Base-by-base conservation (phyloP, 53 echinoderm and acorn worm species). In the Crossaster papposus region DNA sequence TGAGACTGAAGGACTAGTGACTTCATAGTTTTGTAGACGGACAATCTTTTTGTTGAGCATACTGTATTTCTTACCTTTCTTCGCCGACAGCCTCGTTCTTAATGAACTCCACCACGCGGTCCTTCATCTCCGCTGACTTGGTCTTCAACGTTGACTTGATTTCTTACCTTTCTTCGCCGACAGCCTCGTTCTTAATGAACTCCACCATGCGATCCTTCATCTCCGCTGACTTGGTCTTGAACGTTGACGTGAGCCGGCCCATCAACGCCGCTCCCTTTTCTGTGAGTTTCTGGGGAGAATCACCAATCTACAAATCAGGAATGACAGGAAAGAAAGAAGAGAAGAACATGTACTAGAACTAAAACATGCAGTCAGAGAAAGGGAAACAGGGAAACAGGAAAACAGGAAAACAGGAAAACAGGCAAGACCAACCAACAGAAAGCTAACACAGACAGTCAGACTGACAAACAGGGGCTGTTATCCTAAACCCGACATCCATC, bases 181-280 rank as follows among this genome's bases (percentile, higher is more conserved):
- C 58, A 13, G 76, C 81, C 83, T 97, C 96, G 77, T 97, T 97
- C 85, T 97, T 96, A 76, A 97, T 97, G 77, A 96, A 97, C 72
- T 97, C 94, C 28, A 97, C 94, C 55, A 97, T 91, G 17, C 90
- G 94, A 54, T 94, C 96, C 72, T 96, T 97, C 82, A 97, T 91
- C 36, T 90, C 90, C 1, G 93, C 90, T 0, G 93, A 93, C 82
- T 97, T 97, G 34, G 91, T 81, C 91, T 92, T 97, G 31, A 97
- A 79, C 5, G 95, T 96, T 65, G 91, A 94, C 1, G 98, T 97
- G 26, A 97, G 91, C 52, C 92, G 77, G 29, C 94, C 95, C 92
- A 97, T 92, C 36, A 97, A 89, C 1, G 98, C 95, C 1, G 98
- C 98, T n/a, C 98, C 98, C 75, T 94, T 94, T 54, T 94, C 96